These are phyloP conservation scores for Diaphora mendica DNA, from an alignment of 2,888 invertebrate species.

Conservation along the genomic window DNA sequence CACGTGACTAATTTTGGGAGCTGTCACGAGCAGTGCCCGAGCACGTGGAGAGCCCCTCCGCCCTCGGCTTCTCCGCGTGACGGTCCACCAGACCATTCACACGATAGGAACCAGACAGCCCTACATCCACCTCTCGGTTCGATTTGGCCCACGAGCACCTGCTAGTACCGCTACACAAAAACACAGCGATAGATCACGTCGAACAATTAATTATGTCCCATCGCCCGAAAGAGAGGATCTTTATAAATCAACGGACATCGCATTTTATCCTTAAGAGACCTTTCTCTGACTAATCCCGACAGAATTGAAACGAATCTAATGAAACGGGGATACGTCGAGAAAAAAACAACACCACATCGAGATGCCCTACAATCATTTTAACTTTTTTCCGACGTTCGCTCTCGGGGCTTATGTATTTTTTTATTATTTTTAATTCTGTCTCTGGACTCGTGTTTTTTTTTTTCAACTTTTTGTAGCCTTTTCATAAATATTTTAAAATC, in stretches of 20 bases:
- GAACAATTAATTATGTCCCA: slow-evolving; percentile 79
- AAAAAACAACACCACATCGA: slow-evolving; percentile 72
- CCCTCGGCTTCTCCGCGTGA: slow-evolving; percentile 29
- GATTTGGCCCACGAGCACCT: slow-evolving; percentile 57
- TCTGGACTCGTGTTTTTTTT: slow-evolving; percentile 70
- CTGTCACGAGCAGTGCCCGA: slow-evolving; percentile 79
- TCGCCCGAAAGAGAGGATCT: slow-evolving; percentile 72
- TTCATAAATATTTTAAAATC: slow-evolving; percentile 86
- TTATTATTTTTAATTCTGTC: slow-evolving; percentile 82
- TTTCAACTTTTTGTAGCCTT: slow-evolving; percentile 77
- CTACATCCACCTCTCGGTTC: slow-evolving; percentile 36
- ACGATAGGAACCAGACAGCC: slow-evolving; percentile 21
- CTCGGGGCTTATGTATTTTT: slow-evolving; percentile 71
- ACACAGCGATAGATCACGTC: slow-evolving; percentile 66
- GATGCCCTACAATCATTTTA: slow-evolving; percentile 84
- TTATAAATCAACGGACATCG: slow-evolving; percentile 82
- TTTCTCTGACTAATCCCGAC: slow-evolving; percentile 83
- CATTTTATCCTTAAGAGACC: slow-evolving; percentile 80
- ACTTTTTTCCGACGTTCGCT: slow-evolving; percentile 82
- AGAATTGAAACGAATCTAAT: slow-evolving; percentile 85
- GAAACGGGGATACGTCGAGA: slow-evolving; percentile 77
- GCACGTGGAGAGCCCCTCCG: slow-evolving; percentile 69
- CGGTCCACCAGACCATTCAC: slow-evolving; percentile 38
- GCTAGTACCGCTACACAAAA: slow-evolving; percentile 50
- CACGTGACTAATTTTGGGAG: slow-evolving; percentile 85